Conservation (phyloP, 2,113 vertebrate genomes). For the Philantomba maxwellii region DNA sequence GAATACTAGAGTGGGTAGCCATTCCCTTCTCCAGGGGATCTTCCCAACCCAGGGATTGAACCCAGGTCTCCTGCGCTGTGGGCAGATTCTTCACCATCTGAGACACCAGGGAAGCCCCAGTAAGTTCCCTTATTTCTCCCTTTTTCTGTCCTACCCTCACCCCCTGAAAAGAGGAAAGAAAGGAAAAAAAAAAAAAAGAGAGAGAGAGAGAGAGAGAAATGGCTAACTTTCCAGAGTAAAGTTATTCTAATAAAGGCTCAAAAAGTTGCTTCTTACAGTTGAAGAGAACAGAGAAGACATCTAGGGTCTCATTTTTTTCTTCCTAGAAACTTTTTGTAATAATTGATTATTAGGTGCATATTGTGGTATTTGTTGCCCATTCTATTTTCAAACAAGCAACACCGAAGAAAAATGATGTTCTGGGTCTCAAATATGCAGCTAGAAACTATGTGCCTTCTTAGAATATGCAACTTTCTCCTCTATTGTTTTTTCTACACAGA, state of each 20-base stretch:
- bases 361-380: not conserved
- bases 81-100: too few relatives aligned
- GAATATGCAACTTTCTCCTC: not conserved
- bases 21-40: too few relatives aligned
- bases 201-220: not conserved
- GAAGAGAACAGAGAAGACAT: not conserved
- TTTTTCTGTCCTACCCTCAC: not conserved
- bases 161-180: not conserved
- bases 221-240: not conserved
- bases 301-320: not conserved
- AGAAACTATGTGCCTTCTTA: not conserved
- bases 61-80: too few relatives aligned
- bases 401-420: not conserved
- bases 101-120: too few relatives aligned
- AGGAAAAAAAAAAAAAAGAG: not conserved
- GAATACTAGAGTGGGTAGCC: too few relatives aligned
- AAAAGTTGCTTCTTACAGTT: not conserved
- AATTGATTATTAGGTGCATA: not conserved
- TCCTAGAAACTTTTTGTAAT: not conserved
- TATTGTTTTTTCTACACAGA: not conserved
- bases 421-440: not conserved
- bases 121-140: not conserved
- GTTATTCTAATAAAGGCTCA: not conserved
- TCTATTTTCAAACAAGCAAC: not conserved
- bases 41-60: too few relatives aligned